Conservation (phyloP, 2,888 invertebrate species). For the Spisula subtruncata region DNA sequence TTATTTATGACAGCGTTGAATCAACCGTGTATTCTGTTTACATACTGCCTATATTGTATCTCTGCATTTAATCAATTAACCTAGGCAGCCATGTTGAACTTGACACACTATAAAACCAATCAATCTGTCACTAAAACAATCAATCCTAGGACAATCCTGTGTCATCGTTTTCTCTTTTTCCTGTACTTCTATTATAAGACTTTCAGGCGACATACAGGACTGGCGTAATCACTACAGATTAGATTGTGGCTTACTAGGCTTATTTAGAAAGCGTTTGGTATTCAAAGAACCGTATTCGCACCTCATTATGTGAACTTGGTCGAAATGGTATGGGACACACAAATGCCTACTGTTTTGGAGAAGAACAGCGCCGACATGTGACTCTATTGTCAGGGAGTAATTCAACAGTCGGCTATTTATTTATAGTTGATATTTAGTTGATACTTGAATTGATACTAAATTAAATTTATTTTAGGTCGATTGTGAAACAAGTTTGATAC, state of each 20-base stretch:
- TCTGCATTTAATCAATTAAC: conserved; percentile 13
- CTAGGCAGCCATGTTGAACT: background rate
- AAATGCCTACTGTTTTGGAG: no score
- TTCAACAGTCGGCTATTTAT: no score
- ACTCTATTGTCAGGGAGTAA: no score
- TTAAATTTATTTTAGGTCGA: no score
- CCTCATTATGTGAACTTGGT: background rate
- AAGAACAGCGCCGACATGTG: no score
- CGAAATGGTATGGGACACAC: no score
- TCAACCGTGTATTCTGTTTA: background rate
- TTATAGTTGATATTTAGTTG: no score
- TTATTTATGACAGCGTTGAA: no score
- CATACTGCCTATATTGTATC: background rate
- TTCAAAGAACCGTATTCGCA: background rate
- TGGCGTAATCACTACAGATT: background rate
- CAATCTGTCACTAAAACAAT: background rate
- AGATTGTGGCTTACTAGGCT: background rate
- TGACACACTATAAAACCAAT: background rate
- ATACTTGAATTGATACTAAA: no score
- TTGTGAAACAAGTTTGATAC: no score
- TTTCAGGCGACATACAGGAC: background rate
- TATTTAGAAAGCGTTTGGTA: background rate
- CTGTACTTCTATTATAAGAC: background rate
- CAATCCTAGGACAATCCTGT: background rate
- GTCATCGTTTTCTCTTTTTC: background rate